Conservation (phyloP, 2,888 invertebrate species). For the Charanyca ferruginea region DNA sequence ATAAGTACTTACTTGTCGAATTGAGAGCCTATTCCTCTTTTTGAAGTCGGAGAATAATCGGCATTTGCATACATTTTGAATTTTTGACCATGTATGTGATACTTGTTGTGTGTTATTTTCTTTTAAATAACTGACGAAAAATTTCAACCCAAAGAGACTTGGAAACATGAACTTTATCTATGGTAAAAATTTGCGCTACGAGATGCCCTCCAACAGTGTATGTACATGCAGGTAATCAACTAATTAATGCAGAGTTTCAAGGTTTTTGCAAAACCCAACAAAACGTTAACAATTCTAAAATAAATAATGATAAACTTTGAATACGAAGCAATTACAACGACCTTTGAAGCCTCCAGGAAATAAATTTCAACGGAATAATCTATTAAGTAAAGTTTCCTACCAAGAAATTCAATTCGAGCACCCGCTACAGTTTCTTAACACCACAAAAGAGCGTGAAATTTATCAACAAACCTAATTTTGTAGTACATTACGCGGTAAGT, state of each 20-base stretch:
- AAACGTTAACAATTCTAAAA: conserved; percentile 20
- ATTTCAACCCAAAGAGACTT: no score
- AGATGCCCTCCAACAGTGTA: no score
- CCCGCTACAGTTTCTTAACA: conserved; percentile 29
- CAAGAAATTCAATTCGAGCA: conserved; percentile 59
- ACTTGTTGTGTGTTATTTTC: no score
- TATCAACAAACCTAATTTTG: not conserved
- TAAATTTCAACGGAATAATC: conserved; percentile 56
- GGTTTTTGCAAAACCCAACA: not conserved
- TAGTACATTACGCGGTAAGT: conserved; percentile 8
- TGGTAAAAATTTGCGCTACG: no score
- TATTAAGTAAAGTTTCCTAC: conserved; percentile 54
- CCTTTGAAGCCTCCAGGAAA: conserved; percentile 44
- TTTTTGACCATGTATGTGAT: no score
- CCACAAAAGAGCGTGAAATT: not conserved
- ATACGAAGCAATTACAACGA: conserved; percentile 34
- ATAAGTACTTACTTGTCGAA: no score
- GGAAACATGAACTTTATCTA: no score
- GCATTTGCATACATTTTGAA: no score
- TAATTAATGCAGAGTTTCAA: not conserved
- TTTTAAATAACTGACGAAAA: no score
- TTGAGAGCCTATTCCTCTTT: no score
- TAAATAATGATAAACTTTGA: conserved; percentile 29
- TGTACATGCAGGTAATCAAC: not conserved
- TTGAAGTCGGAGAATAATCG: no score